A percentile compares a stretch with the other conserved stretches of the same genome.
These are phyloP conservation scores for Exocentrus adspersus DNA, from an alignment of 2,888 invertebrate genomes.

Conservation along the genomic window DNA sequence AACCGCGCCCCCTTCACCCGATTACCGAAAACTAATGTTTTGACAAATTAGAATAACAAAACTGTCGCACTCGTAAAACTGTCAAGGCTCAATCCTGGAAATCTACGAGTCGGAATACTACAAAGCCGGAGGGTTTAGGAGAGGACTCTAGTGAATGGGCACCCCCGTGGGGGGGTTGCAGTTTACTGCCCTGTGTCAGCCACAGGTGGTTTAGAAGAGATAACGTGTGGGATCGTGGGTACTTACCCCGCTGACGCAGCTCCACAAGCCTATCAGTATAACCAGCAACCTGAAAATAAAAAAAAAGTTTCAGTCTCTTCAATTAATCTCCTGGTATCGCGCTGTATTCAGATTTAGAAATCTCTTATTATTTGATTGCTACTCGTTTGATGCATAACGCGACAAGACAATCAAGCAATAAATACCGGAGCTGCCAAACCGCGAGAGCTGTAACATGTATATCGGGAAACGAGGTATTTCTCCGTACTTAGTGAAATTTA, in stretches of 20 bases:
- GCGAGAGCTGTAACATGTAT: background rate
- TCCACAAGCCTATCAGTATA: constrained; percentile 63
- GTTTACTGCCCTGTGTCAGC: background rate
- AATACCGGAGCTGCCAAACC: background rate
- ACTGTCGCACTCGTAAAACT: constrained; percentile 15
- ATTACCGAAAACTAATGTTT: constrained; percentile 28
- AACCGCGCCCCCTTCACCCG: background rate
- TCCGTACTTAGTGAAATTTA: background rate
- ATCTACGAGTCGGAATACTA: constrained; percentile 16
- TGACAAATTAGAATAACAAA: constrained; percentile 33
- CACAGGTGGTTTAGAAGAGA: constrained; percentile 30
- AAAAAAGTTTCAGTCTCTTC: constrained; percentile 29
- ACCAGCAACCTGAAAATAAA: constrained; percentile 65
- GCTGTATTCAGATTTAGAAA: no score
- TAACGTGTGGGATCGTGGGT: constrained; percentile 14
- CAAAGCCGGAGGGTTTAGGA: no score
- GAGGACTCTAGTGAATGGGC: constrained; percentile 10
- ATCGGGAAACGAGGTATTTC: background rate
- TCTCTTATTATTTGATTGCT: no score
- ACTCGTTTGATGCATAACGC: background rate
- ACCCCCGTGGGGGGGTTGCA: constrained; percentile 10
- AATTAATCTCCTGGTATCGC: no score
- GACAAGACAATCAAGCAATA: background rate
- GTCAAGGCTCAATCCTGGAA: background rate
- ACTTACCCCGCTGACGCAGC: constrained; percentile 65